These are phyloP conservation scores for Anabas testudineus DNA, from an alignment of 2,797 vertebrate genomes.

Conservation along the genomic window DNA sequence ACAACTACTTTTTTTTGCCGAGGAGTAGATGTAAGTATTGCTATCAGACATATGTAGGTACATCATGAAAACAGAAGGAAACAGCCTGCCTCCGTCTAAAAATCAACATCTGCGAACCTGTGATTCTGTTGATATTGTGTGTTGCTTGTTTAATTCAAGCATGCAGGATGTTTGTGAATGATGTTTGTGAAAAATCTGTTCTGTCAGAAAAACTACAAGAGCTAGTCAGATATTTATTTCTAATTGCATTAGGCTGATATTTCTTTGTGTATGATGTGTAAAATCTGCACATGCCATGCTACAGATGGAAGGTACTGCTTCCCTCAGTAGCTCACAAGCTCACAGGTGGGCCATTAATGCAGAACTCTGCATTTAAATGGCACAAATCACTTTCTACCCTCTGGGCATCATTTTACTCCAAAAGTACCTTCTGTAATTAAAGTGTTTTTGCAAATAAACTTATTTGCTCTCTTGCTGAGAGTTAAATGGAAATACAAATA, in stretches of 20 bases:
- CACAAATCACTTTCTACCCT: constrained; percentile 27
- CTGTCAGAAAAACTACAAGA: background rate
- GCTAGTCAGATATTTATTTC: background rate
- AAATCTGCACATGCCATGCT: constrained; percentile 15
- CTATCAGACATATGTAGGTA: too few relatives aligned
- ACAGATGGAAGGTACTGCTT: background rate
- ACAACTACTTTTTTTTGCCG: too few relatives aligned
- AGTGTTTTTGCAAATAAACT: too few relatives aligned
- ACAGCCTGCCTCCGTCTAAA: too few relatives aligned
- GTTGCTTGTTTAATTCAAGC: too few relatives aligned
- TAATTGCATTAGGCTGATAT: constrained; percentile 6
- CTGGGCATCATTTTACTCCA: background rate
- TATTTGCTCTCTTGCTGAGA: background rate
- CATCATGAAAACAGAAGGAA: too few relatives aligned
- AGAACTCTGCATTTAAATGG: constrained; percentile 20
- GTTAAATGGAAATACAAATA: background rate
- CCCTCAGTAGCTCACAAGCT: constrained; percentile 12
- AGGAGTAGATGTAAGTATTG: too few relatives aligned
- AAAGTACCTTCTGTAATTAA: too few relatives aligned
- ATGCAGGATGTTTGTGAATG: too few relatives aligned
- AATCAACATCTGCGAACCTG: too few relatives aligned
- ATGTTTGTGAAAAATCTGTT: background rate
- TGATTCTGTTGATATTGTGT: too few relatives aligned
- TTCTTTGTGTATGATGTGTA: constrained; percentile 26
- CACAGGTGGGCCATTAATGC: background rate